Conservation (phyloP, 2,888 invertebrate species). For the Drosophila mettleri region DNA sequence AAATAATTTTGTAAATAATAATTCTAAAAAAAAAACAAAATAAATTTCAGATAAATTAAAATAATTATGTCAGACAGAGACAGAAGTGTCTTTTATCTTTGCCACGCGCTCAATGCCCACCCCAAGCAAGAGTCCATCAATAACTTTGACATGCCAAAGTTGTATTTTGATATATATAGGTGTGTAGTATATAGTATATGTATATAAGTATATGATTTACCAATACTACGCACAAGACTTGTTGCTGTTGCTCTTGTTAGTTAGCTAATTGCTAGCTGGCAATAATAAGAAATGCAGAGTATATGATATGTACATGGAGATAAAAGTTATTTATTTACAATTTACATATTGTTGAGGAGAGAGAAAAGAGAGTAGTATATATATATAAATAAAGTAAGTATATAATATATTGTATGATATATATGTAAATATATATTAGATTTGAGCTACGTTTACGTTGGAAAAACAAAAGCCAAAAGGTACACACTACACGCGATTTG, state of each 20-base stretch:
- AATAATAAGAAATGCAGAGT: conserved; percentile 65
- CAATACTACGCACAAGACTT: conserved; percentile 71
- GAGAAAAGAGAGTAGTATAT: conserved; percentile 54
- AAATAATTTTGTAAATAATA: too few species aligned
- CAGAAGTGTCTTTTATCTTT: too few species aligned
- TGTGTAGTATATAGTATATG: conserved; percentile 2
- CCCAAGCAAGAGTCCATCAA: conserved; percentile 22
- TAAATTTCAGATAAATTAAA: not conserved
- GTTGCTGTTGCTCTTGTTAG: conserved; percentile 67
- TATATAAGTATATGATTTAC: conserved; percentile 39
- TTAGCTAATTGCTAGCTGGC: conserved; percentile 43
- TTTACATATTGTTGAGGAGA: conserved; percentile 58
- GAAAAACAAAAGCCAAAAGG: conserved; percentile 36
- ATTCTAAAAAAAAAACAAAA: not conserved
- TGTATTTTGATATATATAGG: not conserved
- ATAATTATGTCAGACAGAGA: not conserved
- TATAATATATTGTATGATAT: conserved; percentile 21
- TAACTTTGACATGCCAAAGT: conserved; percentile 22
- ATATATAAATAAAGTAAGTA: conserved; percentile 34
- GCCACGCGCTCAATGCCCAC: too few species aligned
- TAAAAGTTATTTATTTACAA: conserved; percentile 70
- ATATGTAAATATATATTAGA: conserved; percentile 19
- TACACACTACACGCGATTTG: conserved; percentile 54
- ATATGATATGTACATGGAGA: conserved; percentile 70
- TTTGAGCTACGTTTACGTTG: conserved; percentile 45